These are phyloP conservation scores for Athene noctua DNA, from an alignment of 2,113 vertebrate species.

Conservation along the genomic window DNA sequence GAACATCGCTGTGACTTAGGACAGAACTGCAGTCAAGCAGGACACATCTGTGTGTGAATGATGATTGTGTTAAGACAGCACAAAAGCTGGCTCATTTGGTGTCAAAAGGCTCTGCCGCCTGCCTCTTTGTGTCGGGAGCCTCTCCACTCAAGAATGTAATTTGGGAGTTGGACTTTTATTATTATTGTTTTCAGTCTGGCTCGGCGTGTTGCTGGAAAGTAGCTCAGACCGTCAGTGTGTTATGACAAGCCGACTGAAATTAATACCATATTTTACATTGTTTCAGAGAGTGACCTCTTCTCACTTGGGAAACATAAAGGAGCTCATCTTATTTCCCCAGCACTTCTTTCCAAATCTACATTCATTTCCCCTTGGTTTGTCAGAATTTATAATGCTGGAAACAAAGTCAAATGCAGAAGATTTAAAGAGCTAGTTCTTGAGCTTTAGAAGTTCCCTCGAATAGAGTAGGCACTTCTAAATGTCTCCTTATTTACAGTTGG, in stretches of 20 bases:
- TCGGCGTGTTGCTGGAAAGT: not conserved
- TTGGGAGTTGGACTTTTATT: not conserved
- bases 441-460: conserved; percentile 4
- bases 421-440: not conserved
- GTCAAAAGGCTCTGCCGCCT: not conserved
- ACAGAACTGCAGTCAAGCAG: not conserved
- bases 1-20: not conserved
- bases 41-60: rapidly evolving
- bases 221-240: conserved; percentile 27
- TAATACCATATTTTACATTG: conserved; percentile 39
- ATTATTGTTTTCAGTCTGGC: conserved; percentile 19
- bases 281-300: conserved; percentile 33
- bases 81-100: not conserved
- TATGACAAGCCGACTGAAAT: conserved; percentile 6
- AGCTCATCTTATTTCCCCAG: conserved; percentile 25
- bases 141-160: not conserved
- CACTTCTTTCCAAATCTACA: not conserved
- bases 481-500: not conserved
- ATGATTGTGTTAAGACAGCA: not conserved
- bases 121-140: not conserved
- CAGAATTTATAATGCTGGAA: not conserved
- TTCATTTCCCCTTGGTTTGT: not conserved
- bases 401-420: not conserved
- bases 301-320: conserved; percentile 1
- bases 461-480: not conserved